These are phyloP conservation scores for Epizoanthus ramosus DNA, from an alignment of 92 coral and sea anemone genomes.

Conservation along the genomic window DNA sequence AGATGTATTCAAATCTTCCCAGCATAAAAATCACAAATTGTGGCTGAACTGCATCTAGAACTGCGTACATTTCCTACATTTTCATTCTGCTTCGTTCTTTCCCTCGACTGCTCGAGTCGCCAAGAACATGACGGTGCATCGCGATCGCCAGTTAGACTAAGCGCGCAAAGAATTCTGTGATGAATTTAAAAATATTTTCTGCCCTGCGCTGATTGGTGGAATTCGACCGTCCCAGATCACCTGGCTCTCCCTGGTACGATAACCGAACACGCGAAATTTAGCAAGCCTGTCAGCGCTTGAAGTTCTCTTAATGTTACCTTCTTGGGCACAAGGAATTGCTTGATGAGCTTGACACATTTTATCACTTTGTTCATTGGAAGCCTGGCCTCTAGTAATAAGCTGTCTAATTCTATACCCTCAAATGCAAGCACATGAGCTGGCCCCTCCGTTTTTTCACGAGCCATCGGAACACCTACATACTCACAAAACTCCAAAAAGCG, in stretches of 20 bases:
- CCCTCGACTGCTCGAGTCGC: no score
- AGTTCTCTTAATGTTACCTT: constrained; percentile 53
- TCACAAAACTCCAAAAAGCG: constrained; percentile 53
- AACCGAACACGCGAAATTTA: constrained; percentile 65
- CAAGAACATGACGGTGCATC: no score
- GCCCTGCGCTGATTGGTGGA: no score
- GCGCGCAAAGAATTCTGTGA: no score
- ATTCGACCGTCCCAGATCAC: no score
- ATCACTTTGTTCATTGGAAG: constrained; percentile 53
- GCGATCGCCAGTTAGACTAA: no score
- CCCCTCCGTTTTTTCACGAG: constrained; percentile 65
- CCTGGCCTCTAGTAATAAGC: constrained; percentile 49
- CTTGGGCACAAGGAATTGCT: constrained; percentile 46
- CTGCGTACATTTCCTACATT: no score
- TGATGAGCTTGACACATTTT: constrained; percentile 36
- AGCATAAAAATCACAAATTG: no score
- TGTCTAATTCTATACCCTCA: constrained; percentile 71
- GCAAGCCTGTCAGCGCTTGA: constrained; percentile 57
- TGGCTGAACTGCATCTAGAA: no score
- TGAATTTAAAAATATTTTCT: no score
- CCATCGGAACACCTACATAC: constrained; percentile 62
- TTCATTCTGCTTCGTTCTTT: no score
- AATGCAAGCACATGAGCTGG: constrained; percentile 50
- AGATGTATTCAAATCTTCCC: no score
- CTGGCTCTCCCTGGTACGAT: constrained; percentile 50